Evolutionary conservation across 2,888 invertebrate genomes (phyloP).

Genomic region (Cryptophagus acutangulus): DNA sequence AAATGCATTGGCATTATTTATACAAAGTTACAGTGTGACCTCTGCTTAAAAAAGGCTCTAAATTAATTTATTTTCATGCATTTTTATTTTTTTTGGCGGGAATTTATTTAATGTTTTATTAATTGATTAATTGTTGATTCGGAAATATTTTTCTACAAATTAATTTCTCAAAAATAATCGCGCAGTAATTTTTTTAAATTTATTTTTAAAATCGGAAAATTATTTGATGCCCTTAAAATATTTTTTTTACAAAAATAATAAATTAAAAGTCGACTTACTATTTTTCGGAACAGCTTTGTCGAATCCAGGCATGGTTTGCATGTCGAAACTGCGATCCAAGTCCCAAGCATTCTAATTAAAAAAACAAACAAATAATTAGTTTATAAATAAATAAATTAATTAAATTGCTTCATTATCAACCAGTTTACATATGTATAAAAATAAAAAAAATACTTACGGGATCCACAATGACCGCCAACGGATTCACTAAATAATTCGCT

Average conservation of each 20-base stretch:
- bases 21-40: too few relatives aligned
- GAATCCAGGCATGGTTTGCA: conserved; percentile 58
- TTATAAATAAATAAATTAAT: conserved; percentile 6
- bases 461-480: conserved; percentile 62
- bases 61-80: too few relatives aligned
- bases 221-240: too few relatives aligned
- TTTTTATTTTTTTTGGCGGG: not conserved
- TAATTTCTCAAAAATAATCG: not conserved
- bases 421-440: conserved; percentile 11
- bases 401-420: conserved; percentile 8
- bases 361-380: conserved; percentile 9
- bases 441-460: conserved; percentile 54
- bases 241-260: not conserved
- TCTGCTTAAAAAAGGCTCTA: too few relatives aligned
- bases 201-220: not conserved
- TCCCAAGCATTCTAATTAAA: conserved; percentile 46
- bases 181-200: not conserved
- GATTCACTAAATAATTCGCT: conserved; percentile 32
- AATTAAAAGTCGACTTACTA: conserved; percentile 37
- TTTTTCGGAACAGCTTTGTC: conserved; percentile 54
- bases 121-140: not conserved
- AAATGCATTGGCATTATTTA: too few relatives aligned
- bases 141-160: too few relatives aligned
- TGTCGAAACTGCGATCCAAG: conserved; percentile 36
- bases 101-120: too few relatives aligned